phyloP scores from a whole-genome alignment of 1,140 invertebrate genomes.

The Pantala flavescens region DNA sequence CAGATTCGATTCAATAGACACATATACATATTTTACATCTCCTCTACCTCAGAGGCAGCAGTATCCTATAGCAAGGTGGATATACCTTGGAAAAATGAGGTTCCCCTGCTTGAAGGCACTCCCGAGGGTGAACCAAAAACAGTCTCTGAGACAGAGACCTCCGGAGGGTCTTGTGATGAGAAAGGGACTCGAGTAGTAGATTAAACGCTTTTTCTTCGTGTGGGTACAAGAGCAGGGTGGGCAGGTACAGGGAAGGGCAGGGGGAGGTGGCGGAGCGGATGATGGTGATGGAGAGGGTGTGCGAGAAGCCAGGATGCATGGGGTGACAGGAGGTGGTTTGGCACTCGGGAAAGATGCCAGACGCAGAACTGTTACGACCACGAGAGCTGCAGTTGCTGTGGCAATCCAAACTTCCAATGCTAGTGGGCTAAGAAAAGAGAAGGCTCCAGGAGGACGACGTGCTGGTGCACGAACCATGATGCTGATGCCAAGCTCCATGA shows the following conservation, averaged over 20 bases:
- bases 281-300: not conserved
- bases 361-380: slow-evolving; percentile 50
- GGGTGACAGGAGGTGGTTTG: not conserved
- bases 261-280: not conserved
- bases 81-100: slow-evolving; percentile 52
- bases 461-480: slow-evolving; percentile 59
- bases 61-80: too few species aligned
- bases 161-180: slow-evolving; percentile 30
- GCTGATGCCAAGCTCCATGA: slow-evolving; percentile 58
- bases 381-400: slow-evolving; percentile 47
- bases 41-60: too few species aligned
- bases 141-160: slow-evolving; percentile 54
- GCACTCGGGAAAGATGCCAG: slow-evolving; percentile 34
- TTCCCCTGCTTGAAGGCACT: slow-evolving; percentile 57
- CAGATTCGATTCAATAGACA: too few species aligned
- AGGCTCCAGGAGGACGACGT: slow-evolving; percentile 47
- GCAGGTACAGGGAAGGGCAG: not conserved
- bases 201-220: not conserved
- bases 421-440: slow-evolving; percentile 56
- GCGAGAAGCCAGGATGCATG: slow-evolving; percentile 7
- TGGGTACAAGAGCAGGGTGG: not conserved
- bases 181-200: not conserved
- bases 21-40: too few species aligned
- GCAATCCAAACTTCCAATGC: slow-evolving; percentile 52
- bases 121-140: slow-evolving; percentile 55